Evolutionary conservation across 2,113 vertebrate species (phyloP), one percentile per base, ranked within the genome.

Genomic region (Anhinga rufa): DNA sequence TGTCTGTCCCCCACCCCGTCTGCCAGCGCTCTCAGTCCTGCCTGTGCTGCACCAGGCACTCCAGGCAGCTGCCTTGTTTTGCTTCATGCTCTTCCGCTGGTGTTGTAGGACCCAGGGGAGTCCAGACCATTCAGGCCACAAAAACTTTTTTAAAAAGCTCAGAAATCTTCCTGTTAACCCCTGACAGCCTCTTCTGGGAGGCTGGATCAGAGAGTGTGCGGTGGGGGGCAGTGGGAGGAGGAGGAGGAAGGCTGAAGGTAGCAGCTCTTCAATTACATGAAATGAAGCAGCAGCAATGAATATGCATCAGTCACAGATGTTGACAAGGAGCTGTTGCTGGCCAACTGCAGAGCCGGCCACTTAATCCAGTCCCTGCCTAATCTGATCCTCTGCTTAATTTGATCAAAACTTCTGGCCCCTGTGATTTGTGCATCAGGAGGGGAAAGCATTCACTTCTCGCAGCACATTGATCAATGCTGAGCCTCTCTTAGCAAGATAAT

Each of bases 131-230:
- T 95, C 88, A 96, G 95, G 88, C 94, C 92, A 76, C 78, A 82
- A 79, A 92, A 95, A 88, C 93, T 95, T 90, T 61, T 95, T 88
- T 52, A 92, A 91, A 65, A 93, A 91, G 91, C 93, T 81, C 31
- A 32, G 78, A 93, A 93, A 91, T 94, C 94, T 97, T 97, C 94
- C 96, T 95, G 95, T 95, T 97, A 97, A 97, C 92, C 96, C 94
- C 78, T 94, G 52, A 78, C 17, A 82, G 86, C 65, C 96, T 91
- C 36, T 84, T 84, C 60, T 82, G 66, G 40, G 88, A 82, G 70
- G 32, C 16, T 0, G 19, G 78, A 75, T 65, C 28, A 9, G 68
- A 42, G 57, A 65, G 55, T 4, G 0, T 15, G 77, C 1, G 2
- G 55, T 0, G 10, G 28, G 46, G 38, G 57, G 42, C 21, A 32